phyloP scores from a whole-genome alignment of 2,888 invertebrate genomes.

The Caenorhabditis sinica region DNA sequence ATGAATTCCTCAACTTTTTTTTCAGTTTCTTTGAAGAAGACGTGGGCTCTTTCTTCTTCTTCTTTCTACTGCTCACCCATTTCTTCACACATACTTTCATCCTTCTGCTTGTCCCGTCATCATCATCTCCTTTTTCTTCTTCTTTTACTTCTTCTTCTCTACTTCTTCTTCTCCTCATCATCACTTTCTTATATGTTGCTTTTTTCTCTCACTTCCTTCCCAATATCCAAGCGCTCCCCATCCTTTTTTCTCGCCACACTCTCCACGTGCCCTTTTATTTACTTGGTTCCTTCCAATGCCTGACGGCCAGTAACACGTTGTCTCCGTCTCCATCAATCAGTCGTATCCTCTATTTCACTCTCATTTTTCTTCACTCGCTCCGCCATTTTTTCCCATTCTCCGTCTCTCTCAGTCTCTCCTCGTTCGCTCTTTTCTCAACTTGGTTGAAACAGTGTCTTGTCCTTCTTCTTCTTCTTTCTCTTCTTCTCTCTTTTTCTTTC shows the following conservation, averaged over 20 bases:
- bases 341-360: conserved; percentile 21
- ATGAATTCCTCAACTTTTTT: conserved; percentile 23
- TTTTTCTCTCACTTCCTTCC: conserved; percentile 33
- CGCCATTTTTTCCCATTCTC: conserved; percentile 32
- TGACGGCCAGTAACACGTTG: conserved; percentile 35
- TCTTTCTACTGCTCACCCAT: conserved; percentile 11
- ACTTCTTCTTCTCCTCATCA: conserved; percentile 35
- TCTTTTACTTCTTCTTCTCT: conserved; percentile 19
- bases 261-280: conserved; percentile 59
- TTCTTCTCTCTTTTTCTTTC: conserved; percentile 33
- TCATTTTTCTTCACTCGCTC: conserved; percentile 16
- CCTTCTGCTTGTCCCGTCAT: neutral
- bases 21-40: conserved; percentile 18
- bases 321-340: conserved; percentile 48
- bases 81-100: conserved; percentile 24
- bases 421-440: conserved; percentile 21
- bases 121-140: conserved; percentile 26
- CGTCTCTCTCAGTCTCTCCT: conserved; percentile 20
- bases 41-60: neutral
- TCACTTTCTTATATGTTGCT: conserved; percentile 52
- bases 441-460: conserved; percentile 57
- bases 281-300: conserved; percentile 43
- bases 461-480: conserved; percentile 13
- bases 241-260: conserved; percentile 44
- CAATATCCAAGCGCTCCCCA: conserved; percentile 7